A percentile compares a stretch with the other conserved stretches of the same genome.
phyloP scores from a whole-genome alignment of 2,888 invertebrate species.

The Aphidoletes aphidimyza region DNA sequence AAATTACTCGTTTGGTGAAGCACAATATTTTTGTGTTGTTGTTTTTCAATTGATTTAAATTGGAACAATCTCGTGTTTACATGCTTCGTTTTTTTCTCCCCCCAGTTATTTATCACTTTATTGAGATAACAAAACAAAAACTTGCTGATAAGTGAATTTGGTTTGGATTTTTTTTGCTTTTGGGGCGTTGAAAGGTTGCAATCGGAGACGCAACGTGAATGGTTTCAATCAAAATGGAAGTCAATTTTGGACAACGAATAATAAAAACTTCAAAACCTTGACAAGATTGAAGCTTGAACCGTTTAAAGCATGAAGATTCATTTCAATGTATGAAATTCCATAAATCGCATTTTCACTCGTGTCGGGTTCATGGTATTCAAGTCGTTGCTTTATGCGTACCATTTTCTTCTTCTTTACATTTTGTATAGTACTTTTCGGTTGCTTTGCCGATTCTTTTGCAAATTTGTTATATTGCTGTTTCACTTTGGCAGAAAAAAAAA shows the following conservation, averaged over 20 bases:
- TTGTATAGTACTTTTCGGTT: too few relatives aligned
- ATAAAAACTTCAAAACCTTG: not conserved
- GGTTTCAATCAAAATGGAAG: not conserved
- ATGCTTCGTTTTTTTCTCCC: too few relatives aligned
- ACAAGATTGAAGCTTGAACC: not conserved
- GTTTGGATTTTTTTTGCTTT: too few relatives aligned
- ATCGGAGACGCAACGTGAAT: not conserved
- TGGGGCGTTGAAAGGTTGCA: too few relatives aligned
- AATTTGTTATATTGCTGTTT: not conserved
- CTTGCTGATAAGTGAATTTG: too few relatives aligned
- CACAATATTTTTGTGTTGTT: too few relatives aligned
- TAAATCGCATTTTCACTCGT: not conserved
- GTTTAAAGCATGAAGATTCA: not conserved
- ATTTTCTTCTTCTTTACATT: not conserved
- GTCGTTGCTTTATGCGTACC: not conserved
- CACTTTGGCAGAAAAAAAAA: too few relatives aligned
- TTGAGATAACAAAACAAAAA: too few relatives aligned
- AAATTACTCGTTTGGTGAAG: too few relatives aligned
- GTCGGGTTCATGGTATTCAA: conserved; percentile 4
- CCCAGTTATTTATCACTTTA: too few relatives aligned
- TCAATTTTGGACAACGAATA: not conserved
- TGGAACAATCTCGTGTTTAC: too few relatives aligned
- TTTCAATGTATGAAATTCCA: not conserved
- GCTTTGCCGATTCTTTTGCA: not conserved
- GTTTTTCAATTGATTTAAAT: too few relatives aligned